Conservation (phyloP, 2,888 invertebrate species). For the Philaethria dido region DNA sequence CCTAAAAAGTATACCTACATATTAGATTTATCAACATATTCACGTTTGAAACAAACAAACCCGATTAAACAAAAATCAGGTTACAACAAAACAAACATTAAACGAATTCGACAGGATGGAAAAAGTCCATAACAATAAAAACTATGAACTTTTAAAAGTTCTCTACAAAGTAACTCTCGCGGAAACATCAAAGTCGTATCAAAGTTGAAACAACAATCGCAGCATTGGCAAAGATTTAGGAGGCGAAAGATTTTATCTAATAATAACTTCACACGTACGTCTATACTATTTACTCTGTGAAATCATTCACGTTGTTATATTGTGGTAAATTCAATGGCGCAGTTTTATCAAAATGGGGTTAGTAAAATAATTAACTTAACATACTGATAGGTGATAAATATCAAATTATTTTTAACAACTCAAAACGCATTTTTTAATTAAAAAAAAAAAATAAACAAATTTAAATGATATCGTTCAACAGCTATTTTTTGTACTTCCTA, state of each 20-base stretch:
- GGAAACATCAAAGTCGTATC: slow-evolving; percentile 35
- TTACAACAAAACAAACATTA: slow-evolving; percentile 7
- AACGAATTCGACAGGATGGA: slow-evolving; percentile 14
- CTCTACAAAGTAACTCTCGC: slow-evolving; percentile 19
- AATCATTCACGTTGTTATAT: neutral
- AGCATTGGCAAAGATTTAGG: slow-evolving; percentile 22
- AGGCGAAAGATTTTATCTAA: slow-evolving; percentile 24
- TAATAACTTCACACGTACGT: slow-evolving; percentile 29
- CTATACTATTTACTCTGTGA: neutral
- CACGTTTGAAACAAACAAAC: too few species aligned
- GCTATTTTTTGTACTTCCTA: too few species aligned
- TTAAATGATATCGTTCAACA: too few species aligned
- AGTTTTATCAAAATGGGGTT: neutral
- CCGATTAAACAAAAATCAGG: neutral
- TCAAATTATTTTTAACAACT: too few species aligned
- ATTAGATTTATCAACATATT: too few species aligned
- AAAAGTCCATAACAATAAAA: slow-evolving; percentile 22
- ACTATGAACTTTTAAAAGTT: slow-evolving; percentile 24
- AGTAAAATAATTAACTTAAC: too few species aligned
- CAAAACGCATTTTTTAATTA: too few species aligned
- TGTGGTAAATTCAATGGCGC: neutral
- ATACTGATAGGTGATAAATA: too few species aligned
- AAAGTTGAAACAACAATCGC: slow-evolving; percentile 36
- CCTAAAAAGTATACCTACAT: neutral
- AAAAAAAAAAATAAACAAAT: too few species aligned